A percentile compares a stretch with the other conserved stretches of the same genome.
Evolutionary conservation across 2,797 vertebrate species (phyloP).

Genomic region (Phoeniculus purpureus): DNA sequence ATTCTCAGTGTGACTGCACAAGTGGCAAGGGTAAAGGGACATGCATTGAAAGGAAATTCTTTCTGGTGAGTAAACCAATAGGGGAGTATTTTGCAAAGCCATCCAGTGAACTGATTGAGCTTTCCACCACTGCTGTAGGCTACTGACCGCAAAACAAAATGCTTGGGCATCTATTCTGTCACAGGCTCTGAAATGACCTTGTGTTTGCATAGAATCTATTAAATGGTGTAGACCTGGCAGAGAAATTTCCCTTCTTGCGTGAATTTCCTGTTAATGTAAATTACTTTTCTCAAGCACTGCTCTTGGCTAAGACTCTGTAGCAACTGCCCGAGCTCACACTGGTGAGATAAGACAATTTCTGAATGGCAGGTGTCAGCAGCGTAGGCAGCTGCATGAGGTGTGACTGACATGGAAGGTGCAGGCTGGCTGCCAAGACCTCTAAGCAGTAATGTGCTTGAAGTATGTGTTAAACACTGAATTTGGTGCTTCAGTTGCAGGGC

Average conservation of each 20-base stretch:
- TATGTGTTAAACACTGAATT: not conserved
- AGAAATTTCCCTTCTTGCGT: not conserved
- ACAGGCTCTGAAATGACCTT: fast-evolving
- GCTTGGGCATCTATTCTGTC: not conserved
- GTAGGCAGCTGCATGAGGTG: not conserved
- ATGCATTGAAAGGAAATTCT: not conserved
- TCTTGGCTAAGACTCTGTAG: not conserved
- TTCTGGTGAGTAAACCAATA: not conserved
- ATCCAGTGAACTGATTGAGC: not conserved
- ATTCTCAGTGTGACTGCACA: not conserved
- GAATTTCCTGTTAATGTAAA: not conserved
- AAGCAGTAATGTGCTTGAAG: not conserved
- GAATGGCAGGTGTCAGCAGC: not conserved
- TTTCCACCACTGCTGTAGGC: not conserved
- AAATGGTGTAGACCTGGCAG: not conserved
- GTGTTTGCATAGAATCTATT: not conserved
- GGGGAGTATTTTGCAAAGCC: not conserved
- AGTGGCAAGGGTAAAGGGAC: not conserved
- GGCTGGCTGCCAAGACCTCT: not conserved
- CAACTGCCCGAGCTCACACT: not conserved
- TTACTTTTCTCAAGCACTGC: not conserved
- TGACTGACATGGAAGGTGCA: not conserved
- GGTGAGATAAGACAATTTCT: not conserved
- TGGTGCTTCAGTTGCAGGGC: not conserved
- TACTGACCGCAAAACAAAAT: not conserved